Conservation (phyloP, 2,797 vertebrate species). For the Halcyon smyrnensis region DNA sequence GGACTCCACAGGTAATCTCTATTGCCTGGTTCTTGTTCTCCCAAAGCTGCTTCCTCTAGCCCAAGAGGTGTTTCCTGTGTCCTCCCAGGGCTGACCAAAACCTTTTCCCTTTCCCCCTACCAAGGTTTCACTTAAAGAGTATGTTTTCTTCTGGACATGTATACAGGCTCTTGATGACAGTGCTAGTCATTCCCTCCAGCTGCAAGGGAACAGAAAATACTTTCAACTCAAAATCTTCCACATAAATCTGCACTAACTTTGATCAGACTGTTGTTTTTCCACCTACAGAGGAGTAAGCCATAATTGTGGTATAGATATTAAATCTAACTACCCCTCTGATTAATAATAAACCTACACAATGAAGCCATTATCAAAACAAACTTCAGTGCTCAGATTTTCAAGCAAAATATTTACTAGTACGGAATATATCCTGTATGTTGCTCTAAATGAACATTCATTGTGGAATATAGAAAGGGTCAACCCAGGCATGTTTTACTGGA, state of each 20-base stretch:
- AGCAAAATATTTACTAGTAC: not conserved
- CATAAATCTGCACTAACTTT: not conserved
- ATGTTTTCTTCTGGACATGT: not conserved
- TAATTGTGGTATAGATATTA: not conserved
- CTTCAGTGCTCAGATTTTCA: not conserved
- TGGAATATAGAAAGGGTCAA: not conserved
- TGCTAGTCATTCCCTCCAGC: not conserved
- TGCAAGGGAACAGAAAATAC: not conserved
- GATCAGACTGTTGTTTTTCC: not conserved
- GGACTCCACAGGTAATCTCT: not conserved
- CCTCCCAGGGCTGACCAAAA: not conserved
- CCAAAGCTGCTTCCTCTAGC: not conserved
- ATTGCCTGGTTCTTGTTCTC: not conserved
- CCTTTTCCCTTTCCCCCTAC: not conserved
- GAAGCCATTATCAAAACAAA: not conserved
- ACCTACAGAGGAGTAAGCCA: not conserved
- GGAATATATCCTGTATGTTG: not conserved
- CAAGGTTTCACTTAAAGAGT: not conserved
- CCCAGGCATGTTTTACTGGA: accelerated
- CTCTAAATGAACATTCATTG: not conserved
- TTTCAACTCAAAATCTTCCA: not conserved
- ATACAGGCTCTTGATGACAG: not conserved
- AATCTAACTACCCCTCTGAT: not conserved
- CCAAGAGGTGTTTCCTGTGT: not conserved
- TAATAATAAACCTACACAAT: not conserved